Percentiles rank a stretch among this genome's conserved stretches.
Evolutionary conservation across 92 coral and sea anemone species (phyloP).

Genomic region (Porites evermanni): DNA sequence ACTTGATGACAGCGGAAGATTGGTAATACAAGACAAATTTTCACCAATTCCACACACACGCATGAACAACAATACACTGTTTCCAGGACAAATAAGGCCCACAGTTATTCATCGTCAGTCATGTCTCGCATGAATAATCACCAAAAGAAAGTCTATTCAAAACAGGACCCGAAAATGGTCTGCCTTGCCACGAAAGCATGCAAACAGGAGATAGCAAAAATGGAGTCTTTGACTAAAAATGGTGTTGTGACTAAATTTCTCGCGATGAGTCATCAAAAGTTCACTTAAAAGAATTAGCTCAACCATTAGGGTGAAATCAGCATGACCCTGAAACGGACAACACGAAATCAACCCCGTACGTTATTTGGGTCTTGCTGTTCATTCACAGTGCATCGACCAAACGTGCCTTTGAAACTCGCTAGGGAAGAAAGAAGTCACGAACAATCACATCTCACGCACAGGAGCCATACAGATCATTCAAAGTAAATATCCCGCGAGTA

Average conservation of each 20-base stretch:
- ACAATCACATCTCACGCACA: conserved; percentile 44
- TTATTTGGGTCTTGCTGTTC: conserved; percentile 8
- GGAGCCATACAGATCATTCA: conserved; percentile 26
- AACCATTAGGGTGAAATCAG: conserved; percentile 25
- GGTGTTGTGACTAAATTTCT: conserved; percentile 5
- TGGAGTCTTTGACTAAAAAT: conserved; percentile 6
- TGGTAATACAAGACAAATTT: conserved; percentile 12
- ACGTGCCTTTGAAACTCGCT: background rate
- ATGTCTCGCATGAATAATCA: conserved; percentile 33
- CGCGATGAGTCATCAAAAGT: conserved; percentile 7
- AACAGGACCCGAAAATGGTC: conserved; percentile 23
- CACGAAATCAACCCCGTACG: conserved; percentile 2
- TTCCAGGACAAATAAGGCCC: conserved; percentile 7
- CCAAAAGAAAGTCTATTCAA: conserved; percentile 8
- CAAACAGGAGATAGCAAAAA: background rate
- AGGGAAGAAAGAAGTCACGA: conserved; percentile 51
- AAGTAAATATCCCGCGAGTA: conserved; percentile 55
- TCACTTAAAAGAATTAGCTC: background rate
- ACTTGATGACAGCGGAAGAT: background rate
- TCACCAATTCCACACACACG: conserved; percentile 1
- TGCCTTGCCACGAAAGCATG: conserved; percentile 5
- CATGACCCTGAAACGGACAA: conserved; percentile 37
- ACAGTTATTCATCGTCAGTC: conserved; percentile 19
- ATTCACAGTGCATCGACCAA: conserved; percentile 18
- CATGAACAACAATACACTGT: conserved; percentile 16